Conservation (phyloP, 2,113 vertebrate species). For the Hyperoodon ampullatus region DNA sequence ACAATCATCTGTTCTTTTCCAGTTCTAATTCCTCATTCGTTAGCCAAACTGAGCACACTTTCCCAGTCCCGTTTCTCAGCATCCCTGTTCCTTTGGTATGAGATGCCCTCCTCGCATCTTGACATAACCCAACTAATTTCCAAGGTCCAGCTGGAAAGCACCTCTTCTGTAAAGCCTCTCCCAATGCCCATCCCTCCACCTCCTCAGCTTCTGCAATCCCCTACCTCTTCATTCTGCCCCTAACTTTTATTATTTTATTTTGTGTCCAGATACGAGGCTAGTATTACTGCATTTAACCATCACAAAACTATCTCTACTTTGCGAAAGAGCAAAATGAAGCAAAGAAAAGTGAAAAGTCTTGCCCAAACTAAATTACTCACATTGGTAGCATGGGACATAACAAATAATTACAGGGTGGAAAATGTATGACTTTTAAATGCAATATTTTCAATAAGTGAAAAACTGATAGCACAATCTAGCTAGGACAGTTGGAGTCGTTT, state of each 20-base stretch:
- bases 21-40: not conserved
- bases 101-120: not conserved
- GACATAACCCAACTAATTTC: not conserved
- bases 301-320: not conserved
- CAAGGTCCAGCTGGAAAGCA: not conserved
- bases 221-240: not conserved
- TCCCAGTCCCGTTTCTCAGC: not conserved
- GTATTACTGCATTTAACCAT: not conserved
- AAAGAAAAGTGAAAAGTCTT: not conserved
- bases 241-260: conserved; percentile 17
- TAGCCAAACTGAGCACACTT: not conserved
- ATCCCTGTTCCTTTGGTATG: not conserved
- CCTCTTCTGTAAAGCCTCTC: not conserved
- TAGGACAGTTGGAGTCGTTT: not conserved
- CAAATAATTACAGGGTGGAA: not conserved
- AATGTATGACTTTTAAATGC: not conserved
- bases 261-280: not conserved
- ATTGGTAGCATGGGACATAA: not conserved
- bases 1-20: not conserved
- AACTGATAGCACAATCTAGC: not conserved
- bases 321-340: not conserved
- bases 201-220: not conserved
- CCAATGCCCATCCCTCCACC: no score
- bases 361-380: not conserved
- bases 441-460: conserved; percentile 5